A percentile compares a stretch with the other conserved stretches of the same genome.
These are phyloP conservation scores for Acanthosoma haemorrhoidale DNA, from an alignment of 2,888 invertebrate species.

Conservation along the genomic window DNA sequence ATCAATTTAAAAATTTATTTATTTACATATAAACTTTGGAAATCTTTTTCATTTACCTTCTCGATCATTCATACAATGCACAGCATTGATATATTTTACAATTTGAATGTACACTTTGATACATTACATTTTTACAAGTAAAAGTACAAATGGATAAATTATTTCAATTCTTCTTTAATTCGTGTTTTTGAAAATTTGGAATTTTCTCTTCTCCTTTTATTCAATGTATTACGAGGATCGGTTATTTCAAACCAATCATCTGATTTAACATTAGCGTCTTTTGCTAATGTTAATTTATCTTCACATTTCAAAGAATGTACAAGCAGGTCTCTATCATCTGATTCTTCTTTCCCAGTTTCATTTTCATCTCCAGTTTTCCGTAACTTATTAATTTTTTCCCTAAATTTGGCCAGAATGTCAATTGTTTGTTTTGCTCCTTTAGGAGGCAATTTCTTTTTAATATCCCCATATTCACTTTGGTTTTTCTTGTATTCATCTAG, in stretches of 20 bases:
- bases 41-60: too few relatives aligned
- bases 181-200: background rate
- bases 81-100: too few relatives aligned
- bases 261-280: slow-evolving; percentile 86
- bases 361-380: slow-evolving; percentile 55
- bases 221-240: slow-evolving; percentile 92
- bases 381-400: slow-evolving; percentile 65
- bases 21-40: too few relatives aligned
- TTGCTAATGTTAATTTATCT: slow-evolving; percentile 54
- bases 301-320: slow-evolving; percentile 34
- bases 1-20: too few relatives aligned
- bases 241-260: slow-evolving; percentile 96
- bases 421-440: slow-evolving; percentile 69
- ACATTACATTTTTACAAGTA: slow-evolving; percentile 3
- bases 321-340: slow-evolving; percentile 42
- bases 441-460: slow-evolving; percentile 60
- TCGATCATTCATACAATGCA: too few relatives aligned
- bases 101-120: too few relatives aligned
- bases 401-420: slow-evolving; percentile 74
- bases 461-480: slow-evolving; percentile 60
- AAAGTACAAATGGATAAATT: background rate
- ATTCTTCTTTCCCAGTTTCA: slow-evolving; percentile 17
- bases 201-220: slow-evolving; percentile 76
- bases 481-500: slow-evolving; percentile 52
- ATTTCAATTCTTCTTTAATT: slow-evolving; percentile 21